Evolutionary conservation across 1,140 invertebrate genomes (phyloP).

Genomic region (Lasioglossum baleicum): DNA sequence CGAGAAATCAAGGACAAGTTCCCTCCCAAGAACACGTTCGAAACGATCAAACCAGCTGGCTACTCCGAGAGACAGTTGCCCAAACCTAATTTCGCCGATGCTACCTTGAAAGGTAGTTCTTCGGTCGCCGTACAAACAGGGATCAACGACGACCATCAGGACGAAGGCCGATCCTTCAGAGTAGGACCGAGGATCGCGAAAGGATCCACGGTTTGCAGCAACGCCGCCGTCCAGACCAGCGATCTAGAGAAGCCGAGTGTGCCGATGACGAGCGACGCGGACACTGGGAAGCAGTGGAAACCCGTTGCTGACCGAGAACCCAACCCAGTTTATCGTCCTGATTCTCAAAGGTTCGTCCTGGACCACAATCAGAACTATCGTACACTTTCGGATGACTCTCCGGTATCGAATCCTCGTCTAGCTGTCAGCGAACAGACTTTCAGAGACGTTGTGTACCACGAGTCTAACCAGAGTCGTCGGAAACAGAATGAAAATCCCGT

Average conservation of each 20-base stretch:
- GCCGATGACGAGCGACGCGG: not conserved
- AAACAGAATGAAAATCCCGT: not conserved
- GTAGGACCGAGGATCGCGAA: slow-evolving; percentile 33
- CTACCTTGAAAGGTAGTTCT: slow-evolving; percentile 37
- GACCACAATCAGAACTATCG: slow-evolving; percentile 53
- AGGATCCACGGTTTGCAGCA: slow-evolving; percentile 44
- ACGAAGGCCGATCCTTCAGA: slow-evolving; percentile 40
- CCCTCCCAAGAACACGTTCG: not conserved
- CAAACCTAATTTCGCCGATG: slow-evolving; percentile 17
- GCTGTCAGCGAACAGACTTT: not conserved
- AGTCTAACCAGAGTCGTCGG: not conserved
- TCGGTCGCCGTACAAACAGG: slow-evolving; percentile 57
- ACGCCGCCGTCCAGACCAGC: slow-evolving; percentile 66
- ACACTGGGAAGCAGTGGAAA: slow-evolving; percentile 18
- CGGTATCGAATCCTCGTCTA: not conserved
- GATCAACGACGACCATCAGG: slow-evolving; percentile 24
- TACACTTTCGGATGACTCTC: not conserved
- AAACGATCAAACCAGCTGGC: not conserved
- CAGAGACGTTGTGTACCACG: not conserved
- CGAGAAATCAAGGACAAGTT: not conserved
- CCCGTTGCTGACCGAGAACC: not conserved
- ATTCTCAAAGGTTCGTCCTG: slow-evolving; percentile 32
- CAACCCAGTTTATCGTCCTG: not conserved
- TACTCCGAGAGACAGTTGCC: not conserved
- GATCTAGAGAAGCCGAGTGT: slow-evolving; percentile 7